Evolutionary conservation across 2,888 invertebrate species (phyloP).

Genomic region (Dyspetes luteomarginatus): DNA sequence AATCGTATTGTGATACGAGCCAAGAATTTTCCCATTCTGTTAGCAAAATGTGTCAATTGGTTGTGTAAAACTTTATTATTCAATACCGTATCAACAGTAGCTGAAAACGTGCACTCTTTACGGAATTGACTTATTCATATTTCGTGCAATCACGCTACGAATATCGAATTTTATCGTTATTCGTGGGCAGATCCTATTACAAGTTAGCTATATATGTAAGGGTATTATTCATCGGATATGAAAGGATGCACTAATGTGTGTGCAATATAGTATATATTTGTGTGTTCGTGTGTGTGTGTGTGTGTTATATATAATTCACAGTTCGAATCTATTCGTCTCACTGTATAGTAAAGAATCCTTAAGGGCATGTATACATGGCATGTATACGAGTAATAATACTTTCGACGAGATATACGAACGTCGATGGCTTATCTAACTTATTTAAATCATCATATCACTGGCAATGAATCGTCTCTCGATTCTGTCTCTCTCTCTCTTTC

Average conservation of each 20-base stretch:
- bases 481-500: conserved; percentile 21
- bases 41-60: too few species aligned
- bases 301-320: neutral
- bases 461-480: conserved; percentile 59
- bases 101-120: neutral
- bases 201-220: neutral
- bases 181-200: neutral
- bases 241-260: neutral
- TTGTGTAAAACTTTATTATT: too few species aligned
- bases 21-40: too few species aligned
- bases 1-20: too few species aligned
- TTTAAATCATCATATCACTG: conserved; percentile 54
- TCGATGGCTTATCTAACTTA: conserved; percentile 57
- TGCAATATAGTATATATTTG: neutral
- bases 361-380: neutral
- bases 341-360: neutral
- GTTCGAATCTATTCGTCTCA: neutral
- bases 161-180: neutral
- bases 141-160: neutral
- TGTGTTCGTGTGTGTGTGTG: neutral
- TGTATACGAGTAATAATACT: conserved; percentile 45
- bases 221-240: neutral
- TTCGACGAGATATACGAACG: conserved; percentile 34
- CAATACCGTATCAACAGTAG: too few species aligned
- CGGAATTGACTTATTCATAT: neutral